Conservation (phyloP, 1,140 invertebrate genomes). For the Oryctes rhinoceros region DNA sequence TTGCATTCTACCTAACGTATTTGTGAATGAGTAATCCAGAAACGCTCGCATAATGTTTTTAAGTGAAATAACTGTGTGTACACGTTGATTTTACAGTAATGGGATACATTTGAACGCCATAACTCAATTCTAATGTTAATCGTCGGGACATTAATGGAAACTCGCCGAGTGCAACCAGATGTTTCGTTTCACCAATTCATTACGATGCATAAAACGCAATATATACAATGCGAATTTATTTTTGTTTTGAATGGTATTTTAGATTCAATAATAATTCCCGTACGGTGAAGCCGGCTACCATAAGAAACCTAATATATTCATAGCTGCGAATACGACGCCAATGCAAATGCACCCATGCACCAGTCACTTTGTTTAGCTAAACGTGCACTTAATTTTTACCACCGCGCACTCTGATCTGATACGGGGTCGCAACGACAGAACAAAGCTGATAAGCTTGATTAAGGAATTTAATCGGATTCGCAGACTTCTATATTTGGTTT, state of each 20-base stretch:
- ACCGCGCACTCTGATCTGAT: conserved; percentile 27
- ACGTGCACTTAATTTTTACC: conserved; percentile 39
- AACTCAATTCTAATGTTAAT: too few relatives aligned
- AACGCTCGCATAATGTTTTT: background rate
- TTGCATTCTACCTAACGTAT: too few relatives aligned
- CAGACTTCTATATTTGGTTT: conserved; percentile 25
- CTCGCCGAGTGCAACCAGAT: too few relatives aligned
- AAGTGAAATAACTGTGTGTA: too few relatives aligned
- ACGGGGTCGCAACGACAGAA: conserved; percentile 29
- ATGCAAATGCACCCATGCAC: conserved; percentile 20
- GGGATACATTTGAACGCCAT: too few relatives aligned
- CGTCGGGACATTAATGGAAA: too few relatives aligned
- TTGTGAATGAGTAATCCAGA: too few relatives aligned
- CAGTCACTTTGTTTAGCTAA: conserved; percentile 28
- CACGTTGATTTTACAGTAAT: too few relatives aligned
- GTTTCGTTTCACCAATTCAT: too few relatives aligned
- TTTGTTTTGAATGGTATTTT: conserved; percentile 13
- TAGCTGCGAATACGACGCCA: conserved; percentile 18
- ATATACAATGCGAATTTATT: conserved; percentile 14
- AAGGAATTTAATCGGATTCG: conserved; percentile 43
- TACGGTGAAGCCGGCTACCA: background rate
- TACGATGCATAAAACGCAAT: background rate
- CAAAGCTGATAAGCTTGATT: conserved; percentile 44
- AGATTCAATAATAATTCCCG: conserved; percentile 20
- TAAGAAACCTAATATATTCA: conserved; percentile 21